Conservation (phyloP, 2,113 vertebrate genomes). For the Nannospalax galili region DNA sequence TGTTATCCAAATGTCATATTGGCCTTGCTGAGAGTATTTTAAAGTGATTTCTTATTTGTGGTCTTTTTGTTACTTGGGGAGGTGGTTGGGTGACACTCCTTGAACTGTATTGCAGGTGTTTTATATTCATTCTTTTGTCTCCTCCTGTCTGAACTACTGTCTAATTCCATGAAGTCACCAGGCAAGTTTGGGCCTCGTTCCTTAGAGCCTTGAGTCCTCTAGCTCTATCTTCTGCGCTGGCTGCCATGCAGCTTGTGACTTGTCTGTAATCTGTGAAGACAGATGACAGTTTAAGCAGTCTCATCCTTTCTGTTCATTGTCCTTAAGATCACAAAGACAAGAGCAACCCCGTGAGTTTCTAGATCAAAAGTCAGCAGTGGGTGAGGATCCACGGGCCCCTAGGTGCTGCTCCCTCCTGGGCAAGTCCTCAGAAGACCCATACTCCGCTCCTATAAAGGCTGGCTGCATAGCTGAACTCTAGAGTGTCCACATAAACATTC, state of each 20-base stretch:
- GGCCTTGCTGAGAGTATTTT: not conserved
- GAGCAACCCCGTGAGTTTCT: not conserved
- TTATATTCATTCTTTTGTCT: constrained; percentile 25
- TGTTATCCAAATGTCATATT: not conserved
- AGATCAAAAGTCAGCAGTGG: not conserved
- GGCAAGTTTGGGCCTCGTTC: constrained; percentile 48
- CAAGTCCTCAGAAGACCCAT: not conserved
- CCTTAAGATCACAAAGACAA: constrained; percentile 7
- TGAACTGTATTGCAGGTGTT: not conserved
- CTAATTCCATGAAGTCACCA: constrained; percentile 40
- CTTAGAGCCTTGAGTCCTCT: not conserved
- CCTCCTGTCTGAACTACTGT: not conserved
- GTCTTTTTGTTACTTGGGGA: not conserved
- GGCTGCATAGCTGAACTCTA: not conserved
- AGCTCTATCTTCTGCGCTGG: not conserved
- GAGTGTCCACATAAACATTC: not conserved
- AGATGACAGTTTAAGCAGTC: not conserved
- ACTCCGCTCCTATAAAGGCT: not conserved
- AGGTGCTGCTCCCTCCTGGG: not conserved
- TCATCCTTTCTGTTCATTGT: not conserved
- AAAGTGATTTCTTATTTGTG: not conserved
- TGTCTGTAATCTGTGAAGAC: constrained; percentile 19
- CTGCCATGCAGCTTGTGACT: not conserved
- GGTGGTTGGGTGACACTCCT: not conserved
- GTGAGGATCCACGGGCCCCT: not conserved